Percentiles rank a stretch among this genome's conserved stretches.
Evolutionary conservation across 2,797 vertebrate genomes (phyloP).

Genomic region (Thamnophis elegans): DNA sequence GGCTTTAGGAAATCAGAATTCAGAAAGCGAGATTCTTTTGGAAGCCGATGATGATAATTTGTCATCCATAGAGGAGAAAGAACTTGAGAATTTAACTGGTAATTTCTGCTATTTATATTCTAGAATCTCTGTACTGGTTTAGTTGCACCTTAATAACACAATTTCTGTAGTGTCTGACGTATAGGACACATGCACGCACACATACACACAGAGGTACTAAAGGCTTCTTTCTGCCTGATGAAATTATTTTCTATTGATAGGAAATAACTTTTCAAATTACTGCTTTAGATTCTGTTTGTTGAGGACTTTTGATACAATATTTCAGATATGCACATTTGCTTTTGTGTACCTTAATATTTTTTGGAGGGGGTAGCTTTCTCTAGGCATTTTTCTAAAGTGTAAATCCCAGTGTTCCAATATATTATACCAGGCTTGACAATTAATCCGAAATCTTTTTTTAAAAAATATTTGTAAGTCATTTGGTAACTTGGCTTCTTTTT

Average conservation of each 20-base stretch:
- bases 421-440: conserved; percentile 16
- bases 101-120: conserved; percentile 65
- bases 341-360: not conserved
- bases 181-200: not conserved
- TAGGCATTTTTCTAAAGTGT: not conserved
- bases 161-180: not conserved
- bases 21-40: conserved; percentile 85
- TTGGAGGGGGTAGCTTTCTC: no score
- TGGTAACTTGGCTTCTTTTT: not conserved
- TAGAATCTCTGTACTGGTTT: conserved; percentile 14
- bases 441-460: conserved; percentile 9
- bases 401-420: conserved; percentile 19
- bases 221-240: not conserved
- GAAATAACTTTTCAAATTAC: conserved; percentile 20
- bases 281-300: not conserved
- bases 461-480: not conserved
- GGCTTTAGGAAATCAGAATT: conserved; percentile 89
- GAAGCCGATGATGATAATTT: conserved; percentile 93
- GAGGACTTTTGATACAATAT: not conserved
- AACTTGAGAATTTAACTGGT: conserved; percentile 93
- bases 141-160: conserved; percentile 26
- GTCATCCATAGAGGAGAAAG: conserved; percentile 94
- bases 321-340: not conserved
- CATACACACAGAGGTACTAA: not conserved
- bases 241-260: conserved; percentile 42